These are phyloP conservation scores for Sardinella longiceps DNA, from an alignment of 2,797 vertebrate genomes.

Conservation along the genomic window DNA sequence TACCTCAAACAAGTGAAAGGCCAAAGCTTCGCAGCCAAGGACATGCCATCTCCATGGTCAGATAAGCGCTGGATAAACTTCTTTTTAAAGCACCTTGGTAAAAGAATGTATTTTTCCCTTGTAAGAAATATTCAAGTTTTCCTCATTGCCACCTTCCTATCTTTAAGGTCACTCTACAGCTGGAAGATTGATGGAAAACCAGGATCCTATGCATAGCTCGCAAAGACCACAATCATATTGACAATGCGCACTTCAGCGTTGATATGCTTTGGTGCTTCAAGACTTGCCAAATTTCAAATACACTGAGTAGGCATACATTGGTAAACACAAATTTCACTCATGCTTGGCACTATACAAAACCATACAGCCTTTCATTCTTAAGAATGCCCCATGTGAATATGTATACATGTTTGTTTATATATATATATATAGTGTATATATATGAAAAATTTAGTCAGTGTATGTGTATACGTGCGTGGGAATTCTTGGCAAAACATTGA, in stretches of 20 bases:
- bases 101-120: conserved; percentile 48
- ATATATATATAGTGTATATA: conserved; percentile 38
- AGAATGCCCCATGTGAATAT: background rate
- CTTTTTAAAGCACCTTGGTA: conserved; percentile 30
- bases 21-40: conserved; percentile 7
- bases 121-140: conserved; percentile 43
- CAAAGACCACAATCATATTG: conserved; percentile 45
- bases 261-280: conserved; percentile 43
- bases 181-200: conserved; percentile 41
- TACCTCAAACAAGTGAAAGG: background rate
- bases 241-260: conserved; percentile 5
- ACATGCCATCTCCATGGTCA: conserved; percentile 24
- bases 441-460: background rate
- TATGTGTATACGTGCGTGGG: background rate
- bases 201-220: conserved; percentile 60
- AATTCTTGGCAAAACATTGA: background rate
- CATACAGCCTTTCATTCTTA: conserved; percentile 29
- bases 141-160: conserved; percentile 42
- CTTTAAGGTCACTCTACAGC: conserved; percentile 51
- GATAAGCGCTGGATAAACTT: conserved; percentile 24
- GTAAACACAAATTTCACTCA: conserved; percentile 38
- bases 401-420: conserved; percentile 19
- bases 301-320: conserved; percentile 36
- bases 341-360: conserved; percentile 23
- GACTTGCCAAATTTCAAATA: conserved; percentile 52